Conservation (phyloP, 2,113 vertebrate genomes). For the Silurus glanis region DNA sequence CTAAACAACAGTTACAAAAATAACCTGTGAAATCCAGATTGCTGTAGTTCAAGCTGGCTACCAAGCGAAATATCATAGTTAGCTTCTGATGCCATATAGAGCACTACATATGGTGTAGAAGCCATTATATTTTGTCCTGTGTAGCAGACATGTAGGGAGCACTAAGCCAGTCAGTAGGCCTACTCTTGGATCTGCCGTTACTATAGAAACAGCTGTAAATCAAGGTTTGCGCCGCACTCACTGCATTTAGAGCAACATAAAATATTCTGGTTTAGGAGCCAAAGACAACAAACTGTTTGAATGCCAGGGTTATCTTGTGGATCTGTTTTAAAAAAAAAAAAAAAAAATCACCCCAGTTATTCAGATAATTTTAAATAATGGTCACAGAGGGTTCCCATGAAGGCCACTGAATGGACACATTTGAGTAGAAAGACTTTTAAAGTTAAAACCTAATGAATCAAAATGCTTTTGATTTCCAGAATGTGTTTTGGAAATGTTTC, state of each 20-base stretch:
- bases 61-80: not conserved
- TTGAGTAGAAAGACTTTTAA: not conserved
- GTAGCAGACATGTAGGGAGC: not conserved
- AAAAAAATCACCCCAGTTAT: not conserved
- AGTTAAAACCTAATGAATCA: not conserved
- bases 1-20: not conserved
- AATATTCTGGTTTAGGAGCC: not conserved
- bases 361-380: not conserved
- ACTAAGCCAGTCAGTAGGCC: not conserved
- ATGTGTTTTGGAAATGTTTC: not conserved
- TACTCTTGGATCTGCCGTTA: not conserved
- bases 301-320: not conserved
- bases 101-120: not conserved
- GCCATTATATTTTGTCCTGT: not conserved
- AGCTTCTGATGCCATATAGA: not conserved
- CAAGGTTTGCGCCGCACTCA: not conserved
- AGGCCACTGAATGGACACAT: not conserved
- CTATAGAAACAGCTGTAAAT: conserved; percentile 25
- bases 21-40: not conserved
- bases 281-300: not conserved
- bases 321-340: not conserved
- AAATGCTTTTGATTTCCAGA: not conserved
- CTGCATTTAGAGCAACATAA: not conserved
- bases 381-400: not conserved
- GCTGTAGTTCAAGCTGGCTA: not conserved